Conservation (phyloP, 2,113 vertebrate genomes). For the Pedetes capensis region DNA sequence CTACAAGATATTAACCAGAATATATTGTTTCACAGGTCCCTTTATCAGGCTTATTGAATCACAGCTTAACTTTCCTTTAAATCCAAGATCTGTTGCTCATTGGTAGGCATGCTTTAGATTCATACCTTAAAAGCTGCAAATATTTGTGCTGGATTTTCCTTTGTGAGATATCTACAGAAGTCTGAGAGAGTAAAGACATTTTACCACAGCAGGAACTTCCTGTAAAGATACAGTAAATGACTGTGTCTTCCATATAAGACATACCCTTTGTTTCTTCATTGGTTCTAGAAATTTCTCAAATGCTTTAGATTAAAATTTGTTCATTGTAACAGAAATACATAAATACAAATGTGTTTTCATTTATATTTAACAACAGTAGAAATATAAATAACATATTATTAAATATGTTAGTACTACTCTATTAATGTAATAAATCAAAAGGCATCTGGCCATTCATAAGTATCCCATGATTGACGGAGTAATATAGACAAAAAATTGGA, state of each 20-base stretch:
- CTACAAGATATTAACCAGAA: not conserved
- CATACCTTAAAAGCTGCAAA: conserved; percentile 21
- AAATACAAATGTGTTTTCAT: not conserved
- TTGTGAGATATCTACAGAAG: not conserved
- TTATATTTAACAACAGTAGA: not conserved
- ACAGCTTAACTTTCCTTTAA: conserved; percentile 13
- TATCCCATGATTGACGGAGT: not conserved
- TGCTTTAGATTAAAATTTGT: not conserved
- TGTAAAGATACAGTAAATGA: conserved; percentile 6
- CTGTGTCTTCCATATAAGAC: not conserved
- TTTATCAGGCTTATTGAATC: not conserved
- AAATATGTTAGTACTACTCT: not conserved
- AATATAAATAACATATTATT: not conserved
- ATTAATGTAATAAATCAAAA: not conserved
- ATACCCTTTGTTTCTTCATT: not conserved
- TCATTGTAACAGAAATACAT: not conserved
- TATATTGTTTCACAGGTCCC: not conserved
- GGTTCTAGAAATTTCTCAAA: not conserved
- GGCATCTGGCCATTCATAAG: not conserved
- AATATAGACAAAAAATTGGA: not conserved
- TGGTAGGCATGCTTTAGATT: not conserved
- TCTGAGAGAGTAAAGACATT: conserved; percentile 28
- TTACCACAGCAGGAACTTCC: conserved; percentile 27
- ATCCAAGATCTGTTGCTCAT: not conserved
- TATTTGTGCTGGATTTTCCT: conserved; percentile 22